Conservation (phyloP, 2,113 vertebrate genomes). For the Channa maculata region DNA sequence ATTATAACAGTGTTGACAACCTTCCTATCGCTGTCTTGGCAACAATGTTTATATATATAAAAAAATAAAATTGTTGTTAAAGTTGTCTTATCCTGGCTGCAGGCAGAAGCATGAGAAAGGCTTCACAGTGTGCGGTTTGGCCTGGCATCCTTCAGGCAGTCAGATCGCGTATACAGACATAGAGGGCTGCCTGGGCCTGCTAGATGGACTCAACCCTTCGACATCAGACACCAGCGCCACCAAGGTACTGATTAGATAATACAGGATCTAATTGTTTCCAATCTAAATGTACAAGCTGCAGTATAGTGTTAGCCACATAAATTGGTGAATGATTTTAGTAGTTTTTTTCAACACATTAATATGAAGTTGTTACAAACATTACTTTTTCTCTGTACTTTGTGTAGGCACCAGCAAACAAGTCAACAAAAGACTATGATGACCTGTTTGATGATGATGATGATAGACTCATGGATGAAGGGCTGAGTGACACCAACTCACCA, state of each 20-base stretch:
- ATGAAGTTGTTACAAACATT: no score
- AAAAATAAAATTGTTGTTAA: no score
- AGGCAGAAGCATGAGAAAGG: constrained; percentile 95
- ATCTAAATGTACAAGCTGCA: no score
- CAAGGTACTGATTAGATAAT: constrained; percentile 33
- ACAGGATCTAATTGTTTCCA: background rate
- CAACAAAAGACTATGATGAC: constrained; percentile 82
- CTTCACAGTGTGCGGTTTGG: constrained; percentile 90
- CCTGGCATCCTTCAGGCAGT: constrained; percentile 89
- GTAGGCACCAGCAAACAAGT: constrained; percentile 48
- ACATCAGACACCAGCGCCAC: background rate
- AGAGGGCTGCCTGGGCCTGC: constrained; percentile 91
- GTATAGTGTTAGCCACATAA: no score
- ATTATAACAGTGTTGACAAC: no score
- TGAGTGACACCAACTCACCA: constrained; percentile 80
- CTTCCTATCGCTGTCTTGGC: no score
- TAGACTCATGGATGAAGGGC: constrained; percentile 84
- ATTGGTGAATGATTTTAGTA: no score
- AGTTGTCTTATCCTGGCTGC: constrained; percentile 33
- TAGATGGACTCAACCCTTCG: constrained; percentile 84
- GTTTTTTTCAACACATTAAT: background rate
- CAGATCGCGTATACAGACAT: constrained; percentile 93
- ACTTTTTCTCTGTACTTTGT: background rate
- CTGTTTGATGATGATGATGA: constrained; percentile 92
- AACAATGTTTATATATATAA: no score